Evolutionary conservation across 1,140 invertebrate species (phyloP), one percentile per base, ranked within the genome.

Genomic region (Drosophila repleta): DNA sequence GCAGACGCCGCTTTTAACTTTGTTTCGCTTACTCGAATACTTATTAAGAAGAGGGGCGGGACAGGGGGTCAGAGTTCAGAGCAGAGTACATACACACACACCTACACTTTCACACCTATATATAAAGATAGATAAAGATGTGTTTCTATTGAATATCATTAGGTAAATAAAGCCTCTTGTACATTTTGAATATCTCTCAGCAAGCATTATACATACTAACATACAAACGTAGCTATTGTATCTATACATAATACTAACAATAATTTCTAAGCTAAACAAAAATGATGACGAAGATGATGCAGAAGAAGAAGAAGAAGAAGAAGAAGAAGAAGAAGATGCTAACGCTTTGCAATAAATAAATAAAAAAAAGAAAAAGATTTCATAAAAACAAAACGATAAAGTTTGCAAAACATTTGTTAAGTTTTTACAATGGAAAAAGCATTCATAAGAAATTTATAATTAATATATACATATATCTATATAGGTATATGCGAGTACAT

Each of bases 361-460:
- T 6, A 56, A 17, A 43, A 17, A 41, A 41, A 6, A 7, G 11
- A 41, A 41, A n/a, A 70, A 26, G 4, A 63, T 35, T 64, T 46
- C 41, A 53, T 29, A 29, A 45, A 62, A 24, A 72, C 45, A 45
- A 45, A 67, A 53, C 41, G 60, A 62, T 68, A 80, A 88, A 66
- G 75, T 84, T 84, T 84, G 79, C 71, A 67, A 72, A 82, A 88
- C 76, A 83, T 88, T 87, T 87, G 83, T 87, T 87, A 87, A 87
- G 83, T 87, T 87, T 87, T 87, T 87, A 87, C 79, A 88, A 88
- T 88, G 82, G 63, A 76, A 52, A 13, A 71, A 79, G 64, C 78
- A 77, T 82, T 79, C 82, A 78, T 76, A 81, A 74, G 39, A 77
- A 76, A 83, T 32, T 77, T 83, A 88, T 76, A 57, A 76, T 67